Conservation (phyloP, 2,797 vertebrate genomes). For the Hyperoplus lanceolatus region DNA sequence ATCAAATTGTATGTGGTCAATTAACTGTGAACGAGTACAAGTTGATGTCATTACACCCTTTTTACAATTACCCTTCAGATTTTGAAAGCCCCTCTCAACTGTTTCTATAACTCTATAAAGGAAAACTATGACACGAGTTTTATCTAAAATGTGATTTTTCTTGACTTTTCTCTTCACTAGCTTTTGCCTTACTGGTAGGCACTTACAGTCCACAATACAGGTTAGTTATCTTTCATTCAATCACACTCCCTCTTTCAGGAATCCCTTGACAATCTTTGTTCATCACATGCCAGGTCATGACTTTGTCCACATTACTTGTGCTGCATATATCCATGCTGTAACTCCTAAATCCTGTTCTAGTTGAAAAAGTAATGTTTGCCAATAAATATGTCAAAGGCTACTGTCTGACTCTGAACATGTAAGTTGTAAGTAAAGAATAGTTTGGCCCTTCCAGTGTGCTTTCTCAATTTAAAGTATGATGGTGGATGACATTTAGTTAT, state of each 20-base stretch:
- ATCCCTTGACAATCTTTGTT: not conserved
- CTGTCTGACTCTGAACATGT: constrained; percentile 13
- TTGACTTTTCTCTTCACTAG: not conserved
- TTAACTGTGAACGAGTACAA: not conserved
- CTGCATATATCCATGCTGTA: not conserved
- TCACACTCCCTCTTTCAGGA: not conserved
- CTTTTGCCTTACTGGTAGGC: not conserved
- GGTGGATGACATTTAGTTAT: not conserved
- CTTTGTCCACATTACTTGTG: constrained; percentile 3
- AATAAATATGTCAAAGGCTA: constrained; percentile 35
- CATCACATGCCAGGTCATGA: not conserved
- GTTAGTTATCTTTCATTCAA: not conserved
- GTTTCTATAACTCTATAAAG: not conserved
- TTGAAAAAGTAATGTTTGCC: not conserved
- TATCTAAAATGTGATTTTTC: not conserved
- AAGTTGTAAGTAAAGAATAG: constrained; percentile 8
- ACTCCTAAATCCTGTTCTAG: constrained; percentile 28
- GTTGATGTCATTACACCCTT: not conserved
- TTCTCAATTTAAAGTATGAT: constrained; percentile 35
- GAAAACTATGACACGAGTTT: not conserved
- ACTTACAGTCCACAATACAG: not conserved
- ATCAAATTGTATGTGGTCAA: not conserved
- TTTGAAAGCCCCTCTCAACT: not conserved
- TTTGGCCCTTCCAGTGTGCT: constrained; percentile 1
- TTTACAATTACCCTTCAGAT: not conserved